Evolutionary conservation across 2,113 vertebrate genomes (phyloP).

Genomic region (Numenius arquata): DNA sequence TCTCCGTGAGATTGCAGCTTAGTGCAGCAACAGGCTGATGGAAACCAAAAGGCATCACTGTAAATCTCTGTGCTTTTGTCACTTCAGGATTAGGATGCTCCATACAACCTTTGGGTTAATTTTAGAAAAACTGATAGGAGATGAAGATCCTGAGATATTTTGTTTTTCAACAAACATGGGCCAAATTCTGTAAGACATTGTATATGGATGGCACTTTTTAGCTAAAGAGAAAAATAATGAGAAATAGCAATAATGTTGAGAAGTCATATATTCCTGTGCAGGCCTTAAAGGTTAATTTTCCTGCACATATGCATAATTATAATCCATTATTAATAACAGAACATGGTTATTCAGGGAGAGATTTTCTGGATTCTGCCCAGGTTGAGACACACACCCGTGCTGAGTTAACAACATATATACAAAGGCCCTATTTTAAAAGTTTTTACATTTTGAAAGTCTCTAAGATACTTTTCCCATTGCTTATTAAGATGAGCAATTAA

Average conservation of each 20-base stretch:
- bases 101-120: not conserved
- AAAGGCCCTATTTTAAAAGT: not conserved
- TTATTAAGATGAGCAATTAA: not conserved
- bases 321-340: not conserved
- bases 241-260: not conserved
- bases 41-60: not conserved
- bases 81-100: not conserved
- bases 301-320: not conserved
- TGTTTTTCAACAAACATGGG: not conserved
- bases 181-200: not conserved
- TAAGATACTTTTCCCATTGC: not conserved
- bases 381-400: accelerated
- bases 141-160: not conserved
- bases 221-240: not conserved
- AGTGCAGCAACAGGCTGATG: not conserved
- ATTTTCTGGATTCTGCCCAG: not conserved
- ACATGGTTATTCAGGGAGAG: not conserved
- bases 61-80: not conserved
- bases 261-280: not conserved
- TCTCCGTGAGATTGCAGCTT: not conserved
- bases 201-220: not conserved
- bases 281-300: not conserved
- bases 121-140: not conserved
- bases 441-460: not conserved
- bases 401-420: not conserved